Percentiles rank a stretch among this genome's conserved stretches.
Conservation (phyloP, 2,888 invertebrate species). For the Hyles lineata region DNA sequence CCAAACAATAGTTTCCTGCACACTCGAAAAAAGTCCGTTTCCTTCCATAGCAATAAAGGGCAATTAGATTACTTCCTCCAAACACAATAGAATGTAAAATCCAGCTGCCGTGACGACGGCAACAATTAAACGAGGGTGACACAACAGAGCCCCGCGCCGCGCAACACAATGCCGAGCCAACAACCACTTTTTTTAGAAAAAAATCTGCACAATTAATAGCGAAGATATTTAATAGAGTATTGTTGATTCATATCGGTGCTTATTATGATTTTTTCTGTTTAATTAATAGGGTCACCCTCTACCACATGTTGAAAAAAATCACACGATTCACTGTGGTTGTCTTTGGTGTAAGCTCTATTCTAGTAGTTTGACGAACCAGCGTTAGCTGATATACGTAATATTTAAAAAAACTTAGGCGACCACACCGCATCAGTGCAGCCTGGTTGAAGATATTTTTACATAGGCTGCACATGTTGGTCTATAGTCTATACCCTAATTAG, state of each 20-base stretch:
- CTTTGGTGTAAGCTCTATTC: too few species aligned
- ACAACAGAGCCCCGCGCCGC: slow-evolving; percentile 38
- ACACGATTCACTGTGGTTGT: too few species aligned
- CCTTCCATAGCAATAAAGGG: slow-evolving; percentile 68
- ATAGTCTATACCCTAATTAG: too few species aligned
- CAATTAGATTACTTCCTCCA: slow-evolving; percentile 77
- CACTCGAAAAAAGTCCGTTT: slow-evolving; percentile 67
- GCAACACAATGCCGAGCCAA: slow-evolving; percentile 32
- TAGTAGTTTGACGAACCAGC: too few species aligned
- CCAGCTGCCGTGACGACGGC: slow-evolving; percentile 59
- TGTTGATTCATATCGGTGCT: neutral
- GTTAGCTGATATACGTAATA: too few species aligned
- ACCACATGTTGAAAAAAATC: too few species aligned
- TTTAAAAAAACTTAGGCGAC: too few species aligned
- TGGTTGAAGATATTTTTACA: too few species aligned
- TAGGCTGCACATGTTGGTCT: too few species aligned
- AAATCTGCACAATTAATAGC: neutral
- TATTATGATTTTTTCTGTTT: neutral
- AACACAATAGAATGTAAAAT: slow-evolving; percentile 76
- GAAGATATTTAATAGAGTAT: neutral
- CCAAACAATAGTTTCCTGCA: slow-evolving; percentile 60
- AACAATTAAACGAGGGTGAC: slow-evolving; percentile 56
- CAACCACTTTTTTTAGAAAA: neutral
- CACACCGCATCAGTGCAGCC: too few species aligned
- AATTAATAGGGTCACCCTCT: too few species aligned